These are phyloP conservation scores for Gallinago media DNA, from an alignment of 2,113 vertebrate genomes.

Conservation along the genomic window DNA sequence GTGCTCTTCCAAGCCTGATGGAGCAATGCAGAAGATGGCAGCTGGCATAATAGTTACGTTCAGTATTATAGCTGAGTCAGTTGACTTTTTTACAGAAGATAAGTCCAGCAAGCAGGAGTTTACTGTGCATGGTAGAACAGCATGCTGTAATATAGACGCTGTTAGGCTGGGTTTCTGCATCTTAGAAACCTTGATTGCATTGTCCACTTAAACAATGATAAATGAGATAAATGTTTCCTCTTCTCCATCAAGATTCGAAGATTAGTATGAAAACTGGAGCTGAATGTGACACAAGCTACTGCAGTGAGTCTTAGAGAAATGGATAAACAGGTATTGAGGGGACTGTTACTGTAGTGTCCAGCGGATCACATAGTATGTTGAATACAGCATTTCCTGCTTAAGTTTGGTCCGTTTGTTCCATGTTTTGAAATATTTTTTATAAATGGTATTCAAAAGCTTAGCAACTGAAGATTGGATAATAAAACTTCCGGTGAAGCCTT, in stretches of 20 bases:
- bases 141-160: not conserved
- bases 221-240: not conserved
- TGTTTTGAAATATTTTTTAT: not conserved
- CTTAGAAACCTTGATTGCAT: not conserved
- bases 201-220: not conserved
- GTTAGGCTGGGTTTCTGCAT: not conserved
- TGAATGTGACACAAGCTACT: not conserved
- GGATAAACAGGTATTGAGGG: not conserved
- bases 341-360: fast-evolving
- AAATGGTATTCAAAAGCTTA: not conserved
- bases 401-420: not conserved
- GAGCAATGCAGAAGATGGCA: not conserved
- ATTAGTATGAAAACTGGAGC: not conserved
- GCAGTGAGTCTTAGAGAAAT: not conserved
- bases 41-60: not conserved
- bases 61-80: not conserved
- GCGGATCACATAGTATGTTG: not conserved
- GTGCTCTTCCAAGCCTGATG: not conserved
- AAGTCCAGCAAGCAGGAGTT: not conserved
- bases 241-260: too few relatives aligned
- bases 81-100: not conserved
- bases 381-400: too few relatives aligned
- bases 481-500: too few relatives aligned
- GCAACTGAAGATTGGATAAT: not conserved
- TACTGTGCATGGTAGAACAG: fast-evolving